A percentile compares a stretch with the other conserved stretches of the same genome.
These are phyloP conservation scores for Echiichthys vipera DNA, from an alignment of 2,797 vertebrate genomes.

Conservation along the genomic window DNA sequence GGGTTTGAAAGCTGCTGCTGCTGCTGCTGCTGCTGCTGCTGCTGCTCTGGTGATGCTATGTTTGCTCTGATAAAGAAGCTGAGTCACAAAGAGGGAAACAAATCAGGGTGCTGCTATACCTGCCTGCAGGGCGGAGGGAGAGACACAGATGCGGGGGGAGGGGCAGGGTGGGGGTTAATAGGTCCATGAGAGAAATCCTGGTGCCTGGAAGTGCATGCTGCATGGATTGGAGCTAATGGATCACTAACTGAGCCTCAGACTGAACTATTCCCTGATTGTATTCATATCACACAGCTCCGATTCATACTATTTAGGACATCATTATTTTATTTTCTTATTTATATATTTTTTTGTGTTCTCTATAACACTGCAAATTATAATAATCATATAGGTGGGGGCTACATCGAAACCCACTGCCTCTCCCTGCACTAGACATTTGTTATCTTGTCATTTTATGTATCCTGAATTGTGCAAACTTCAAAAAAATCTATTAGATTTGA, in stretches of 20 bases:
- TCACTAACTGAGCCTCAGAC: not conserved
- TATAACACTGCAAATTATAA: too few species aligned
- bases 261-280: not conserved
- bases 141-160: conserved; percentile 24
- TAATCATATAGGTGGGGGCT: too few species aligned
- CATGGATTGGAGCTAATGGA: conserved; percentile 42
- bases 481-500: not conserved
- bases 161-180: conserved; percentile 37
- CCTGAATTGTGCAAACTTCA: too few species aligned
- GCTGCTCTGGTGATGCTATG: conserved; percentile 55
- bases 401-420: too few species aligned
- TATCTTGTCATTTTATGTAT: too few species aligned
- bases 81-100: conserved; percentile 79
- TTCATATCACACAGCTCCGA: too few species aligned
- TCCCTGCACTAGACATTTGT: too few species aligned
- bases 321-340: too few species aligned
- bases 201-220: conserved; percentile 42
- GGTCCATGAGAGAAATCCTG: conserved; percentile 53
- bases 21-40: too few species aligned
- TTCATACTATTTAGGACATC: too few species aligned
- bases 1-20: conserved; percentile 11
- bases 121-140: conserved; percentile 79
- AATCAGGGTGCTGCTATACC: conserved; percentile 82
- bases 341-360: too few species aligned
- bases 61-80: conserved; percentile 72